These are phyloP conservation scores for Rhynchopsitta pachyrhyncha DNA, from an alignment of 2,113 vertebrate species.

Conservation along the genomic window DNA sequence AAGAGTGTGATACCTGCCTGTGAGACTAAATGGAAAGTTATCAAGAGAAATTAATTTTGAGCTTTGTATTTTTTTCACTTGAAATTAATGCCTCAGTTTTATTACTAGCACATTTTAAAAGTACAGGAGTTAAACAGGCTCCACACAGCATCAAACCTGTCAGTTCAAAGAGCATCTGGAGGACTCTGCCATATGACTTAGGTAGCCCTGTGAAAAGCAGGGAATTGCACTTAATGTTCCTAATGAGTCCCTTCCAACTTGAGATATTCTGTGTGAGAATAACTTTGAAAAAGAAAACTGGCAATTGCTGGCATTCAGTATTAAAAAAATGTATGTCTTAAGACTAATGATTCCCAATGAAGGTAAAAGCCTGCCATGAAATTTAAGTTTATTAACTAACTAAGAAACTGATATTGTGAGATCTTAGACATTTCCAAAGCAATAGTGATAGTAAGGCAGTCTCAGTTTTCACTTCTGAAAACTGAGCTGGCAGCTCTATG, in stretches of 20 bases:
- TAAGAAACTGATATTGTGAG: background rate
- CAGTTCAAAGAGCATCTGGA: background rate
- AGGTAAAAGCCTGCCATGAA: background rate
- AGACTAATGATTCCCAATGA: background rate
- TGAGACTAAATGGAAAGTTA: background rate
- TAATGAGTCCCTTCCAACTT: background rate
- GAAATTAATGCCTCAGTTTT: background rate
- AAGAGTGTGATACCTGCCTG: background rate
- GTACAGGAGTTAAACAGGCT: background rate
- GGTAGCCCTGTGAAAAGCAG: background rate
- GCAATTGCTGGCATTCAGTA: background rate
- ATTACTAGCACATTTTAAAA: background rate
- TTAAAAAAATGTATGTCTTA: background rate
- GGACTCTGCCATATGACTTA: background rate
- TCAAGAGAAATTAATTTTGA: background rate
- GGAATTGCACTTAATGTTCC: background rate
- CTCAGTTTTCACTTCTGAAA: background rate
- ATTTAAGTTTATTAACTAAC: background rate
- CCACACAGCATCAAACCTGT: background rate
- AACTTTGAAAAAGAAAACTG: background rate
- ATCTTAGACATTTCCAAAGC: background rate
- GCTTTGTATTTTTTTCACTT: background rate
- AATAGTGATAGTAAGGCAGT: background rate
- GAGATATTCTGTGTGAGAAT: background rate
- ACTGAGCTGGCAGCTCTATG: background rate